A percentile compares a stretch with the other conserved stretches of the same genome.
Evolutionary conservation across 2,113 vertebrate genomes (phyloP).

Genomic region (Neolamprologus fasciatus): DNA sequence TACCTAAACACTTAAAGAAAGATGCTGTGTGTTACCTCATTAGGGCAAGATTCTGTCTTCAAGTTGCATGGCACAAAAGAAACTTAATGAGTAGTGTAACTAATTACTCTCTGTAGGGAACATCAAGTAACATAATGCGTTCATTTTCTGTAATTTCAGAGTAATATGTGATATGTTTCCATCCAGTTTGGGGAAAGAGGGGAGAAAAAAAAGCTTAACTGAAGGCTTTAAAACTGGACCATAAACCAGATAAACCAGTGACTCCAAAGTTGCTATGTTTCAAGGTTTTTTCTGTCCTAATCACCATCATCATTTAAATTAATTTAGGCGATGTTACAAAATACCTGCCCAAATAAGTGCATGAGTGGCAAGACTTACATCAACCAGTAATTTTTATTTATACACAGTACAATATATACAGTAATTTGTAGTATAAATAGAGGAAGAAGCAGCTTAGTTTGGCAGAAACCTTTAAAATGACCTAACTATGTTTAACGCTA

Average conservation of each 20-base stretch:
- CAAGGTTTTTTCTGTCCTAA: background rate
- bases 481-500: rapidly evolving
- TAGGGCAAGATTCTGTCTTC: background rate
- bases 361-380: background rate
- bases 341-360: background rate
- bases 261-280: background rate
- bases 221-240: background rate
- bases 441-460: background rate
- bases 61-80: background rate
- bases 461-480: background rate
- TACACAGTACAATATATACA: background rate
- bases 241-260: background rate
- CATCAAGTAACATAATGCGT: background rate
- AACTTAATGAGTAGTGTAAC: background rate
- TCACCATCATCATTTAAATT: background rate
- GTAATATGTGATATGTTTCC: background rate
- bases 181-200: background rate
- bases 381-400: background rate
- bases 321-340: background rate
- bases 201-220: background rate
- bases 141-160: background rate
- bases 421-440: rapidly evolving
- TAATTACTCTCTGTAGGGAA: background rate
- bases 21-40: background rate
- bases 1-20: background rate